Evolutionary conservation across 1,140 invertebrate genomes (phyloP), one percentile per base, ranked within the genome.

Genomic region (Platorchestia sp.): DNA sequence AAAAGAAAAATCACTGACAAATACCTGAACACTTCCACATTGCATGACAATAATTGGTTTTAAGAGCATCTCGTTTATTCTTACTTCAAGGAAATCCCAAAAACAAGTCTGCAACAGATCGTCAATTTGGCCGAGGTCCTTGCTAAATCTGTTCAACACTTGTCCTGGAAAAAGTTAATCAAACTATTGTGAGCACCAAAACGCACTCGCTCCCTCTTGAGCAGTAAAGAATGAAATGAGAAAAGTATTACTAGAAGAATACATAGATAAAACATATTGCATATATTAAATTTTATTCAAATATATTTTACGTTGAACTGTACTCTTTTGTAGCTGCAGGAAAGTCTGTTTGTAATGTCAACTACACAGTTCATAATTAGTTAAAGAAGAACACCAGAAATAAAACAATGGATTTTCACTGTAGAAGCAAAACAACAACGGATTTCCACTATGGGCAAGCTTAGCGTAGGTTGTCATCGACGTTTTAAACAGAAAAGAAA

Each of bases 61-160:
- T 75, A 27, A 75, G n/a, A 36, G 59, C 59, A 36, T 75, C 59
- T 75, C 10, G 3, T 36, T 75, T 10, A 36, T 96, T 91, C 96
- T 96, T 96, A 96, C 96, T 96, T 96, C 95, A 95, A 96, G 40
- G 93, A 95, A 95, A 95, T 96, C 95, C 95, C 95, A 96, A 90
- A 95, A 89, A 59, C 91, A 95, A 59, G 75, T 45, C 27, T 97
- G 97, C 86, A 97, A 96, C 19, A 96, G 96, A 22, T 96, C 95
- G 96, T 97, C 97, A 43, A 96, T 96, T 36, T 96, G 95, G 47
- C 95, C 96, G 41, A 96, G 89, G 95, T 96, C 96, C 95, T 96
- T 96, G 95, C 86, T 95, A 95, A 96, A 96, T 41, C 96, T 95
- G 90, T 96, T 96, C 89, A 96, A 86, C 75, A 96, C 95, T 95